phyloP scores from a whole-genome alignment of 92 coral and sea anemone genomes.

The Bergia sp. region DNA sequence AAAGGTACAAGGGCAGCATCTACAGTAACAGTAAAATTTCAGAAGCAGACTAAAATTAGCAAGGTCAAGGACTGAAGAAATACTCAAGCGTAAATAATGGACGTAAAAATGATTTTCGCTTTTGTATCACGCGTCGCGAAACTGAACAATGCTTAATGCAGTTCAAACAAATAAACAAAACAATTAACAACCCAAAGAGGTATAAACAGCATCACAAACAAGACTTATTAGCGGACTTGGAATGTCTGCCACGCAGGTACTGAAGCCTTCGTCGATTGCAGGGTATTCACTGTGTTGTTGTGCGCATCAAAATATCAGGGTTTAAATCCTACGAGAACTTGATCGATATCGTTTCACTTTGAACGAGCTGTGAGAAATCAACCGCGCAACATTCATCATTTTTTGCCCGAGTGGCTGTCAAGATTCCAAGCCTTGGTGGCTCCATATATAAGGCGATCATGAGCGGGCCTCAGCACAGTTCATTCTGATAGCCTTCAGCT shows the following conservation, averaged over 20 bases:
- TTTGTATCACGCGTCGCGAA: not conserved
- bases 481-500: no score
- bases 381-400: no score
- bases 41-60: no score
- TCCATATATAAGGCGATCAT: no score
- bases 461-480: no score
- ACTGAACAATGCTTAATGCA: not conserved
- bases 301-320: no score
- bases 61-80: no score
- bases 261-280: not conserved
- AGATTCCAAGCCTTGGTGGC: no score
- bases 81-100: not conserved
- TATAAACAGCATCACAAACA: not conserved
- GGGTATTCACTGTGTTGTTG: not conserved
- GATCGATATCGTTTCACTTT: no score
- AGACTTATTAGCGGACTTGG: not conserved
- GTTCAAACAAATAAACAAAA: constrained; percentile 8
- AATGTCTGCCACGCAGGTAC: not conserved
- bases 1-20: not conserved
- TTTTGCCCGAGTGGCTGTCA: no score
- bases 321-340: not conserved
- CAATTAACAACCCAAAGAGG: not conserved
- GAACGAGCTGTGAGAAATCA: no score
- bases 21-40: no score
- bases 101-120: not conserved